Evolutionary conservation across 2,113 vertebrate genomes (phyloP).

Genomic region (Tetraodon nigroviridis): DNA sequence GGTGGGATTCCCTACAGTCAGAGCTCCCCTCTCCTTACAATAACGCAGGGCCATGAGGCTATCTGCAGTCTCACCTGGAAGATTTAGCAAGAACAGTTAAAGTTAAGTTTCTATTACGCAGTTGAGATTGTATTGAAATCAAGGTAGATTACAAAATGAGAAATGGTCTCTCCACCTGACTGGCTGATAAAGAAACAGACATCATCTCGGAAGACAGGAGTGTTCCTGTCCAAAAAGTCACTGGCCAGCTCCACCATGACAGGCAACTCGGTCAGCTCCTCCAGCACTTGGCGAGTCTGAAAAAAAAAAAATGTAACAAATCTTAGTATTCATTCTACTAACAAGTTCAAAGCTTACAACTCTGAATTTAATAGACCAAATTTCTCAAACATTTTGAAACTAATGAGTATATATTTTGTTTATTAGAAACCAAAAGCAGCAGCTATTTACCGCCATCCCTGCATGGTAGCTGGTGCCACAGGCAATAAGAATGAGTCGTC

Average conservation of each 20-base stretch:
- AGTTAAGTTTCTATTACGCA: not conserved
- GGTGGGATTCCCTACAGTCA: conserved; percentile 96
- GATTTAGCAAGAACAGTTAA: not conserved
- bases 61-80: conserved; percentile 92
- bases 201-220: conserved; percentile 93
- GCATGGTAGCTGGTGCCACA: conserved; percentile 97
- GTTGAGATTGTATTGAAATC: conserved; percentile 11
- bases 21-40: conserved; percentile 91
- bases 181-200: conserved; percentile 99
- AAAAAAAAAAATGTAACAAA: conserved; percentile 13
- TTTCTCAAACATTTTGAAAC: not conserved
- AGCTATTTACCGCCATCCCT: conserved; percentile 87
- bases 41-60: conserved; percentile 91
- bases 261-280: conserved; percentile 93
- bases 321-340: conserved; percentile 15
- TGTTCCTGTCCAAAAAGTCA: conserved; percentile 98
- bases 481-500: conserved; percentile 92
- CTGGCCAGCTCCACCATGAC: conserved; percentile 99
- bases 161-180: conserved; percentile 77
- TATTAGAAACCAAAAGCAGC: not conserved
- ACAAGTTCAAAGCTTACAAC: conserved; percentile 9
- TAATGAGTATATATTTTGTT: not conserved
- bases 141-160: not conserved
- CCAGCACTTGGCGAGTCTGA: conserved; percentile 95
- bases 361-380: conserved; percentile 8